Evolutionary conservation across 2,797 vertebrate species (phyloP).

Genomic region (Mormyrops attenuatus): DNA sequence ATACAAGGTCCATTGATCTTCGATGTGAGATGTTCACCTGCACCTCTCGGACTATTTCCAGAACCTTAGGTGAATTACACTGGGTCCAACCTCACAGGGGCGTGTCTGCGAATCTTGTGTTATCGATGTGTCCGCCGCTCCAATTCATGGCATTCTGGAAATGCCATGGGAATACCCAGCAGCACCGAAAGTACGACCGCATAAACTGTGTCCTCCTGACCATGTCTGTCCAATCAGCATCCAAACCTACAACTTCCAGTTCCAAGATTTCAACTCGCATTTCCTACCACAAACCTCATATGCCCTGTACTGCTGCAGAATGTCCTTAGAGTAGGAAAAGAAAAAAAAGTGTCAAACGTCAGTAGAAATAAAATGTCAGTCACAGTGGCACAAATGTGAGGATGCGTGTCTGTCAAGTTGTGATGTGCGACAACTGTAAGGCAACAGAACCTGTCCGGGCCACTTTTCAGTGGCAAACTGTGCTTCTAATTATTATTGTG

Average conservation of each 20-base stretch:
- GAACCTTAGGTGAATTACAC: neutral
- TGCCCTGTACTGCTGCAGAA: neutral
- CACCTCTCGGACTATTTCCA: neutral
- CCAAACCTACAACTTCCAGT: neutral
- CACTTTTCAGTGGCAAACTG: neutral
- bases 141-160: neutral
- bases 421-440: neutral
- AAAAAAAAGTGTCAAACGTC: neutral
- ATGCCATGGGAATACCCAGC: neutral
- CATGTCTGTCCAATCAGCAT: neutral
- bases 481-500: neutral
- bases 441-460: neutral
- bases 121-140: neutral
- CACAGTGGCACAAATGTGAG: neutral
- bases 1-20: neutral
- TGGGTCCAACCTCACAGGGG: neutral
- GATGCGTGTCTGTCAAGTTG: neutral
- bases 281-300: neutral
- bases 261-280: conserved; percentile 4
- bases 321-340: neutral
- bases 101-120: neutral
- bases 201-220: neutral
- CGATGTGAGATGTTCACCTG: neutral
- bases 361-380: neutral
- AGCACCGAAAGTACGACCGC: neutral